phyloP scores from a whole-genome alignment of 37 sponge, comb jelly and placozoan species.

The Halisarca cf. caerulea region DNA sequence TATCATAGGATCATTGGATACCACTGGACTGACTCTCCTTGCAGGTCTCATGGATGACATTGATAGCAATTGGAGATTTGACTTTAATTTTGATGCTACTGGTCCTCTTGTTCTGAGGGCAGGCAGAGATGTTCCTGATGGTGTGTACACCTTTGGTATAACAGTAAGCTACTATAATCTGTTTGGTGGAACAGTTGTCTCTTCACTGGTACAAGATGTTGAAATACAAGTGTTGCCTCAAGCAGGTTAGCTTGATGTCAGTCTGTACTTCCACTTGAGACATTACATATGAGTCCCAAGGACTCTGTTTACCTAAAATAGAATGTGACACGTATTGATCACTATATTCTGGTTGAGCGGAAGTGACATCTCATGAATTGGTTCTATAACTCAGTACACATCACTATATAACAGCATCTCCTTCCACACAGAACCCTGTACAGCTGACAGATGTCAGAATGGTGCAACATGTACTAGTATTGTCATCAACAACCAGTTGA shows the following conservation, averaged over 20 bases:
- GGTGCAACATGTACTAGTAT: not conserved
- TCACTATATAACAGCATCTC: no score
- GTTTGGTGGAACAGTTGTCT: not conserved
- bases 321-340: no score
- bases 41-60: no score
- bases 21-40: not conserved
- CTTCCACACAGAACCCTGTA: not conserved
- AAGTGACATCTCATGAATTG: no score
- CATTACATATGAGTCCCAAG: no score
- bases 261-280: no score
- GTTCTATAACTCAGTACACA: no score
- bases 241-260: not conserved
- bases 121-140: not conserved
- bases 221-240: conserved; percentile 1
- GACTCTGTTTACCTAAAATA: no score
- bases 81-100: not conserved
- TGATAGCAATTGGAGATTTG: not conserved
- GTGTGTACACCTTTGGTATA: not conserved
- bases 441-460: not conserved
- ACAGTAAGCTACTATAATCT: not conserved
- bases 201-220: not conserved
- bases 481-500: not conserved
- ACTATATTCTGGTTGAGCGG: no score
- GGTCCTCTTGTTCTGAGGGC: not conserved
- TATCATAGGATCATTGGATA: not conserved